Percentiles rank a stretch among this genome's conserved stretches.
phyloP scores from a whole-genome alignment of 2,888 invertebrate species.

The Melangyna quadrimaculata region DNA sequence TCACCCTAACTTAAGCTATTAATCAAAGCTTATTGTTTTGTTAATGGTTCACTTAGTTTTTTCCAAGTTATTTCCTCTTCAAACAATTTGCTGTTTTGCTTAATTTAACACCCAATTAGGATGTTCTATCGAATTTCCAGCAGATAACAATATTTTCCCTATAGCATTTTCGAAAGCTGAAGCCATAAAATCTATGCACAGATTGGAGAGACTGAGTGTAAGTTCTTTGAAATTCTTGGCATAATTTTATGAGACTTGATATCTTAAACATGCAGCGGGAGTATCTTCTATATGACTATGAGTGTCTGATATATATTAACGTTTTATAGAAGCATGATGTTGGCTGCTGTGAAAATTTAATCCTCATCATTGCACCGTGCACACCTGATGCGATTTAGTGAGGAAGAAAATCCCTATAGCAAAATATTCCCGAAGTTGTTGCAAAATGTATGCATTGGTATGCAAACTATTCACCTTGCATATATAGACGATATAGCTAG shows the following conservation, averaged over 20 bases:
- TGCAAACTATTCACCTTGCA: constrained; percentile 49
- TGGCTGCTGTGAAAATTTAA: constrained; percentile 46
- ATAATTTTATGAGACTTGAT: constrained; percentile 49
- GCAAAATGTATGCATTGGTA: constrained; percentile 53
- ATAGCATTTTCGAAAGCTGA: background rate
- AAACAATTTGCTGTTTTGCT: background rate
- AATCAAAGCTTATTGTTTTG: background rate
- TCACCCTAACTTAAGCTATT: background rate
- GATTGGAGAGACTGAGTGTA: background rate
- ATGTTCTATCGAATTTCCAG: constrained; percentile 2
- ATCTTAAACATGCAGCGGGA: constrained; percentile 42
- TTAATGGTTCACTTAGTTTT: background rate
- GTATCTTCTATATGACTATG: background rate
- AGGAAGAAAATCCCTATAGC: constrained; percentile 59
- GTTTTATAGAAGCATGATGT: constrained; percentile 1
- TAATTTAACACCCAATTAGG: constrained; percentile 39
- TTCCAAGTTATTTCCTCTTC: background rate
- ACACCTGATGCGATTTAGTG: constrained; percentile 66
- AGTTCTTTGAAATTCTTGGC: constrained; percentile 54
- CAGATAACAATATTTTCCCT: constrained; percentile 20
- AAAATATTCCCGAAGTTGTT: constrained; percentile 56
- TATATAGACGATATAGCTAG: background rate
- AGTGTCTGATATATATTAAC: too few relatives aligned
- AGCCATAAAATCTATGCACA: constrained; percentile 17
- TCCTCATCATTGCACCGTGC: constrained; percentile 38